These are phyloP conservation scores for Trissolcus brochymenae DNA, from an alignment of 2,888 invertebrate genomes.

Conservation along the genomic window DNA sequence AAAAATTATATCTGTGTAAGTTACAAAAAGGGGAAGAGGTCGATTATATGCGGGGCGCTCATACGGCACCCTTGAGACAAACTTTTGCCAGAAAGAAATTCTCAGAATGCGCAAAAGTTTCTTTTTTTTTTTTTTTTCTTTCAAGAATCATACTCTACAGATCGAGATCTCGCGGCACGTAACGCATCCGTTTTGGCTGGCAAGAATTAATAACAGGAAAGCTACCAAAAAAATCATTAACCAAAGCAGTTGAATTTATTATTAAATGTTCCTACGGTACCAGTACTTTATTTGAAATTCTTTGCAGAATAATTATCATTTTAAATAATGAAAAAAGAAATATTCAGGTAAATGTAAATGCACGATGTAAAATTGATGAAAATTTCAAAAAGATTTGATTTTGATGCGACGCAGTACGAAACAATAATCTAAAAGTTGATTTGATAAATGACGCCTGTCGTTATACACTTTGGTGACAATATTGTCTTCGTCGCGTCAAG, in stretches of 20 bases:
- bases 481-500: constrained; percentile 57
- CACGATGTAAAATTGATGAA: constrained; percentile 16
- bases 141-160: constrained; percentile 56
- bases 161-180: constrained; percentile 41
- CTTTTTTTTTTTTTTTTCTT: constrained; percentile 54
- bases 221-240: constrained; percentile 17
- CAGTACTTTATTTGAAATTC: no score
- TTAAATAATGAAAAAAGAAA: no score
- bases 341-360: background rate
- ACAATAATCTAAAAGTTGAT: constrained; percentile 46
- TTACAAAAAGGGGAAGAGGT: constrained; percentile 32
- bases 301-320: no score
- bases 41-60: constrained; percentile 59
- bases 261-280: no score
- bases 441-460: constrained; percentile 48
- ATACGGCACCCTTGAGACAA: constrained; percentile 66
- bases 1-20: constrained; percentile 37
- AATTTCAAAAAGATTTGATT: constrained; percentile 1
- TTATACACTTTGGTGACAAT: constrained; percentile 54
- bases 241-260: background rate
- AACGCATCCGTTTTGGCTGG: constrained; percentile 25
- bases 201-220: constrained; percentile 30
- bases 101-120: constrained; percentile 57
- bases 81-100: constrained; percentile 62
- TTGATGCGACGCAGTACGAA: constrained; percentile 26